A percentile compares a stretch with the other conserved stretches of the same genome.
Conservation (phyloP, 2,888 invertebrate genomes). For the Agrilus biguttatus region DNA sequence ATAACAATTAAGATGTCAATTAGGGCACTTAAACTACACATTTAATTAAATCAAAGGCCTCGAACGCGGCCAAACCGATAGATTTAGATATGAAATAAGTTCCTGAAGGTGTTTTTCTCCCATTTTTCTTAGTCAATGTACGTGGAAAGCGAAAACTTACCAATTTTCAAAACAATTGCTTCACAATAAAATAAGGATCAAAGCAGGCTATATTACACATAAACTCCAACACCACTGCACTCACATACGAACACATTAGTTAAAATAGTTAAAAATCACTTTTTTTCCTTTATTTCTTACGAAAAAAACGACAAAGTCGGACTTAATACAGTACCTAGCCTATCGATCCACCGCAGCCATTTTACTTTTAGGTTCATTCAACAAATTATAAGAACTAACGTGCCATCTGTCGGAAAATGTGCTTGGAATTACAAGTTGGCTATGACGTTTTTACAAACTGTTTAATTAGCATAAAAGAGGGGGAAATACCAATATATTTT, state of each 20-base stretch:
- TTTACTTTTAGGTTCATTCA: constrained; percentile 14
- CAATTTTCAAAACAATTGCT: constrained; percentile 20
- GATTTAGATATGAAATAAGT: not conserved
- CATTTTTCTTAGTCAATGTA: not conserved
- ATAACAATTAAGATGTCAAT: constrained; percentile 26
- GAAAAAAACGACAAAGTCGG: constrained; percentile 14
- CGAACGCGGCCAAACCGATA: constrained; percentile 1
- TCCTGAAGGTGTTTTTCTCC: not conserved
- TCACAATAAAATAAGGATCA: constrained; percentile 15
- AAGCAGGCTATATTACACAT: constrained; percentile 2
- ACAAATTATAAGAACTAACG: constrained; percentile 1
- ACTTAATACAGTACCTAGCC: constrained; percentile 20
- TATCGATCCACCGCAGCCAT: constrained; percentile 27
- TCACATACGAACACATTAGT: constrained; percentile 3
- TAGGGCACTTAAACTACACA: constrained; percentile 17
- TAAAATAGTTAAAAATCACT: constrained; percentile 7
- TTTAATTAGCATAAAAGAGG: too few relatives aligned
- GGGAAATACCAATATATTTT: too few relatives aligned
- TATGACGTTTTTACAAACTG: too few relatives aligned
- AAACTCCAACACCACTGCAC: constrained; percentile 1
- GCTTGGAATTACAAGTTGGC: too few relatives aligned
- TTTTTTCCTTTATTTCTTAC: constrained; percentile 13
- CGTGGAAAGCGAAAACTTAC: constrained; percentile 13
- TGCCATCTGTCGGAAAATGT: too few relatives aligned
- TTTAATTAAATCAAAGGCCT: constrained; percentile 6